phyloP scores from a whole-genome alignment of 2,113 vertebrate species.

The Lophura nycthemera region DNA sequence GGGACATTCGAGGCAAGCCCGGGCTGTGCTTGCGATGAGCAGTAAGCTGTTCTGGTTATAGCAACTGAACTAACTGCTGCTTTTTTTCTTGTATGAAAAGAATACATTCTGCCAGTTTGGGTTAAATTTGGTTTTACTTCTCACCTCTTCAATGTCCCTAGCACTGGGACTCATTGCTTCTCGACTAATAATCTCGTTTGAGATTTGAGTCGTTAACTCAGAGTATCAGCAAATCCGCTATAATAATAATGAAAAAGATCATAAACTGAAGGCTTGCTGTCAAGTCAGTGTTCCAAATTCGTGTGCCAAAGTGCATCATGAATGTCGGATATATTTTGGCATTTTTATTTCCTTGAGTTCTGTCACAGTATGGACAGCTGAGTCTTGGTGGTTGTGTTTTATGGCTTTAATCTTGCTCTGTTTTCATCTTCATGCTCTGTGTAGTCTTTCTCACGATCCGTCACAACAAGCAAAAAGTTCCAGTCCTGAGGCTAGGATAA shows the following conservation, averaged over 20 bases:
- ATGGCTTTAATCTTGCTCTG: not conserved
- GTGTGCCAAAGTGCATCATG: not conserved
- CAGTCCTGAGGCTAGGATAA: slow-evolving; percentile 76
- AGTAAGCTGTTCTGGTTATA: not conserved
- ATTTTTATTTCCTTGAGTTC: not conserved
- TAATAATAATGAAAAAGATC: not conserved
- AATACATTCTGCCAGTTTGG: not conserved
- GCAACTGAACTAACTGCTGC: not conserved
- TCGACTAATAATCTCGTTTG: not conserved
- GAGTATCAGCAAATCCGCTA: not conserved
- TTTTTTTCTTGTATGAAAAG: not conserved
- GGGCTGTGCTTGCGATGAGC: not conserved
- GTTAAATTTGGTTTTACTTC: not conserved
- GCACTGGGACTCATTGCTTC: not conserved
- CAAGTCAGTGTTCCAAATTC: not conserved
- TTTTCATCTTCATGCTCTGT: slow-evolving; percentile 67
- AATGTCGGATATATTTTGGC: not conserved
- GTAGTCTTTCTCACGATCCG: slow-evolving; percentile 75
- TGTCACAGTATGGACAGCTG: not conserved
- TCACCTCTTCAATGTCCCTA: not conserved
- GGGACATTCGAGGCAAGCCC: not conserved
- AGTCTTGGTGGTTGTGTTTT: slow-evolving; percentile 6
- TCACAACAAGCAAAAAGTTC: slow-evolving; percentile 71
- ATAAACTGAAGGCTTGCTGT: not conserved
- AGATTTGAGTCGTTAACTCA: not conserved